A percentile compares a stretch with the other conserved stretches of the same genome.
phyloP scores from a whole-genome alignment of 2,113 vertebrate genomes.

The Lathamus discolor region DNA sequence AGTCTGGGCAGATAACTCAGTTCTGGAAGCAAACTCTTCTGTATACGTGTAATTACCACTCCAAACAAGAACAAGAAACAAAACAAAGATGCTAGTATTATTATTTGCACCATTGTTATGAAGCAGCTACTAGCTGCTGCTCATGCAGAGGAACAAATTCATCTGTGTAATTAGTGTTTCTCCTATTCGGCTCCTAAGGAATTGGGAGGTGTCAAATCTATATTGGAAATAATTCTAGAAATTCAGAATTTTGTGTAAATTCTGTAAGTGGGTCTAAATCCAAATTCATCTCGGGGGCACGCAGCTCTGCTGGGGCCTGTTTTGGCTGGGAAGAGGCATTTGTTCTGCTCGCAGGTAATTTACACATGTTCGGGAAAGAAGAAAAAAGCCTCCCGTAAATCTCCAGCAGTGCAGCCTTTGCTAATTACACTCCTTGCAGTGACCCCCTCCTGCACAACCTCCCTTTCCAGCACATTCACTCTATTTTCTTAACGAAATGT shows the following conservation, averaged over 20 bases:
- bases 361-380: neutral
- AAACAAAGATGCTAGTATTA: neutral
- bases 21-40: neutral
- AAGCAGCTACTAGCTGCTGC: neutral
- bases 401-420: slow-evolving; percentile 15
- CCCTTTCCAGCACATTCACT: slow-evolving; percentile 72
- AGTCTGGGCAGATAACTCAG: neutral
- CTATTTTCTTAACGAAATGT: slow-evolving; percentile 78
- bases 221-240: neutral
- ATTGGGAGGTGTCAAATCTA: neutral
- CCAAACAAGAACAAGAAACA: neutral
- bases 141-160: neutral
- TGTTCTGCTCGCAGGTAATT: neutral
- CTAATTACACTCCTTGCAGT: slow-evolving; percentile 55
- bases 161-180: neutral
- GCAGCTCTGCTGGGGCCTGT: neutral
- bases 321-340: neutral
- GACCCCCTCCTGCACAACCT: slow-evolving; percentile 54
- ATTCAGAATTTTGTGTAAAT: neutral
- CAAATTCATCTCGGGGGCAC: neutral
- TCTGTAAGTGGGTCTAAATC: neutral
- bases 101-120: neutral
- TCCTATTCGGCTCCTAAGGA: neutral
- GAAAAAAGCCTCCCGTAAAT: slow-evolving; percentile 18
- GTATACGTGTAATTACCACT: neutral